Evolutionary conservation across 2,888 invertebrate genomes (phyloP).

Genomic region (Aleiodes leptofemur): DNA sequence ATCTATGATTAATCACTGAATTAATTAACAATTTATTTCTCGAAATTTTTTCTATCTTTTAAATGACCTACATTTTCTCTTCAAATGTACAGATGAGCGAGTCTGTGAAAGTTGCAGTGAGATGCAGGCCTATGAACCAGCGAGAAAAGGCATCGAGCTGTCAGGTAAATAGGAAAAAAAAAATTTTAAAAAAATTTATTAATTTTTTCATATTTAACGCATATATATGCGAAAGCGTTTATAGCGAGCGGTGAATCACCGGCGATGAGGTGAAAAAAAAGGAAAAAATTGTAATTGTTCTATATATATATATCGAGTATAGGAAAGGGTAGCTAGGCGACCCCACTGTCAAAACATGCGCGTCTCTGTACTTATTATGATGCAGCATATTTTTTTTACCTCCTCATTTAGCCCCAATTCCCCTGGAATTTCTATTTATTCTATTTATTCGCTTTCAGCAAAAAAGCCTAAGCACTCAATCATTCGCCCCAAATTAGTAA

Average conservation of each 20-base stretch:
- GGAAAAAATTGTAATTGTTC: conserved; percentile 59
- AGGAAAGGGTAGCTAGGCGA: conserved; percentile 63
- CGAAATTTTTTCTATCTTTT: conserved; percentile 7
- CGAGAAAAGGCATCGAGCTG: conserved; percentile 78
- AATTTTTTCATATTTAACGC: no score
- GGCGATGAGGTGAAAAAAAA: no score
- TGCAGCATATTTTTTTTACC: neutral
- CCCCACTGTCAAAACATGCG: conserved; percentile 61
- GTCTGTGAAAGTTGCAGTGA: conserved; percentile 87
- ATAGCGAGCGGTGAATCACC: neutral
- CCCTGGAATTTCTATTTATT: neutral
- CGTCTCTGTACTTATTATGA: conserved; percentile 16
- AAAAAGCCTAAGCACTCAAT: neutral
- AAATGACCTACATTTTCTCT: conserved; percentile 24
- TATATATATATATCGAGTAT: conserved; percentile 60
- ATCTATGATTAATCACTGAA: neutral
- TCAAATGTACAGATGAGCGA: conserved; percentile 75
- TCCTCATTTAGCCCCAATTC: neutral
- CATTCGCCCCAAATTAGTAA: no score
- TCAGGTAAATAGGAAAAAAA: conserved; percentile 63
- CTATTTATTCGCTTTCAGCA: neutral
- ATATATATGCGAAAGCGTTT: neutral
- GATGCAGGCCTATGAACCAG: conserved; percentile 91
- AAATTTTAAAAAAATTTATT: no score
- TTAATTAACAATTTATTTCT: neutral